Percentiles rank a stretch among this genome's conserved stretches.
phyloP scores from a whole-genome alignment of 2,888 invertebrate genomes.

The Rhingia rostrata region DNA sequence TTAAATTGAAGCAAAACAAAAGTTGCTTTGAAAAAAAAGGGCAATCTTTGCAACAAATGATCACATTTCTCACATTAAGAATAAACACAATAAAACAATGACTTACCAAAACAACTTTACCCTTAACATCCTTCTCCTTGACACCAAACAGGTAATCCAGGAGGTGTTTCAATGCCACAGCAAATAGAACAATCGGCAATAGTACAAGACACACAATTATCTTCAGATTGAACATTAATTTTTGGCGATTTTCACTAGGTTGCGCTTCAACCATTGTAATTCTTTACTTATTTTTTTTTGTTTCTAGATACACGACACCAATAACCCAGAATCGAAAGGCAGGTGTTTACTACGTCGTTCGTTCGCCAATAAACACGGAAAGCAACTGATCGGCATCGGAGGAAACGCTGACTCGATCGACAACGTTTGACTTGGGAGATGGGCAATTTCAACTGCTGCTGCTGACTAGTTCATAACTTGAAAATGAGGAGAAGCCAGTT shows the following conservation, averaged over 20 bases:
- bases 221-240: constrained; percentile 79
- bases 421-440: constrained; percentile 58
- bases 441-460: constrained; percentile 49
- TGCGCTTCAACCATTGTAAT: constrained; percentile 58
- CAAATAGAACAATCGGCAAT: constrained; percentile 80
- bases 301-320: constrained; percentile 39
- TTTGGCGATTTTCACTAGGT: constrained; percentile 58
- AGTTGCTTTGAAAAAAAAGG: constrained; percentile 2
- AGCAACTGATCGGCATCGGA: constrained; percentile 65
- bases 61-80: constrained; percentile 7
- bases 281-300: constrained; percentile 11
- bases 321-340: constrained; percentile 20
- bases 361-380: constrained; percentile 65
- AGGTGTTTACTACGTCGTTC: constrained; percentile 57
- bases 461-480: constrained; percentile 39
- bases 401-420: constrained; percentile 68
- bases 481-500: constrained; percentile 57
- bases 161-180: constrained; percentile 80
- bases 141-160: constrained; percentile 80
- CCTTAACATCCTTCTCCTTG: constrained; percentile 81
- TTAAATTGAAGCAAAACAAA: constrained; percentile 13
- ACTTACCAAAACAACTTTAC: constrained; percentile 82
- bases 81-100: background rate
- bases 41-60: constrained; percentile 19
- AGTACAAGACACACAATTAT: constrained; percentile 78